Base-by-base conservation (phyloP, 2,113 vertebrate species). In the Hipposideros armiger region DNA sequence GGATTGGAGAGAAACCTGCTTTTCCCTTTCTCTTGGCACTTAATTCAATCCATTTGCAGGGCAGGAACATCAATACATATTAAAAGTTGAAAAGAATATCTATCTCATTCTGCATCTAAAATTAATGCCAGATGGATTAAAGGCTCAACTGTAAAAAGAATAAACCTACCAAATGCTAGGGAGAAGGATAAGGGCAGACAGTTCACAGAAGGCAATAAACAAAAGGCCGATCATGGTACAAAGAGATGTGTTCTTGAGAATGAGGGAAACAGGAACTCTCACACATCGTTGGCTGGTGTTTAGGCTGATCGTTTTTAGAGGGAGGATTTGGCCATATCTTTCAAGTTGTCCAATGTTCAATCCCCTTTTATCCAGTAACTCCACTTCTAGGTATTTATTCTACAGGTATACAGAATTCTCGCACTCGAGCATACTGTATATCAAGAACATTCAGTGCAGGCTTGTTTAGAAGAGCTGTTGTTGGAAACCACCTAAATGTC, bases 401-500 rank as follows among this genome's bases (percentile, higher is more conserved):
- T 58, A 42, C 26, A 83, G 36, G 76, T 77, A 54, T 4, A 32
- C 3, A 17, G 17, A 70, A 60, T 42, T 78, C 56, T 66, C 5
- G 50, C 73, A 45, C 87, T 26, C 24, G 20, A 93, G 24, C 9
- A 87, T 54, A 60, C 6, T 26, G 0, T 58, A 24, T 42, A 52
- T 56, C 24, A 76, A 15, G 36, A 70, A 72, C 11, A 40, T 70
- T 70, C 83, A 15, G 4, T 11, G 28, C 3, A 32, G 52, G 13
- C 60, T 82, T 90, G 85, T 94, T 92, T 95, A 86, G 81, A 85
- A 78, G 11, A 93, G 40, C 47, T 24, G 36, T 14, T 28, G 77
- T 94, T 97, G 97, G 96, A 97, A 98, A 97, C 54, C 95, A 96
- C 96, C 97, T 89, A 97, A 96, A 52, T 91, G 74, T n/a, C 91